Conservation (phyloP, 2,113 vertebrate genomes). For the Opisthocomus hoazin region DNA sequence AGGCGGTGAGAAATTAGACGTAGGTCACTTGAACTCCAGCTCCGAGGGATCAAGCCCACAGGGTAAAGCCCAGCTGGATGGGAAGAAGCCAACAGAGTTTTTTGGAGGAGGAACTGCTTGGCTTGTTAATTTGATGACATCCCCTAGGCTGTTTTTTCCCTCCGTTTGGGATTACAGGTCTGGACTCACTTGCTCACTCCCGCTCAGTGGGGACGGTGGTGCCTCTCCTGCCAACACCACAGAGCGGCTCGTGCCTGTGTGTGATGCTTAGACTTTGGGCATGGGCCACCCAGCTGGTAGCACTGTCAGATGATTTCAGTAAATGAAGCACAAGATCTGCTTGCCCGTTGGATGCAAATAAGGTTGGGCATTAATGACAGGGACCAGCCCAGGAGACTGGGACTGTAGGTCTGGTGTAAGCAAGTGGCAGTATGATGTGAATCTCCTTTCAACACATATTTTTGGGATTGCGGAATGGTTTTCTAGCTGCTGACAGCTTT, state of each 20-base stretch:
- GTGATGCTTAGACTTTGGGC: background rate
- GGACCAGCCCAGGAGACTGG: background rate
- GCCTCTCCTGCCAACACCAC: background rate
- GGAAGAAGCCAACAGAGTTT: slow-evolving; percentile 28
- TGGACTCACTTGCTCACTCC: background rate
- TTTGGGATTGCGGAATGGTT: background rate
- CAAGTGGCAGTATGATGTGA: rapidly evolving
- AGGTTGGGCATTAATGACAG: background rate
- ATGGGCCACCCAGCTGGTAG: background rate
- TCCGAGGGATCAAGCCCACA: slow-evolving; percentile 7
- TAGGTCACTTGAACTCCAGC: slow-evolving; percentile 24
- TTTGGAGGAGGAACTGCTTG: slow-evolving; percentile 1
- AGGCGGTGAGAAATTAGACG: slow-evolving; percentile 12
- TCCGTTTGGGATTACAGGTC: background rate
- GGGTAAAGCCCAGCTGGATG: slow-evolving; percentile 37
- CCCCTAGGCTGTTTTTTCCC: background rate
- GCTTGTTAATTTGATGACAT: slow-evolving; percentile 46
- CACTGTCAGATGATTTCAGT: background rate
- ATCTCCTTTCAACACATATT: background rate
- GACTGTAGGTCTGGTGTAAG: background rate
- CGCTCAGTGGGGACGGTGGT: rapidly evolving
- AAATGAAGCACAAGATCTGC: background rate
- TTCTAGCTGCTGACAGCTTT: background rate
- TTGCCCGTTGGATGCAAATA: background rate
- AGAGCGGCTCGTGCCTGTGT: background rate